These are phyloP conservation scores for Clistopyga incitator DNA, from an alignment of 2,888 invertebrate species.

Conservation along the genomic window DNA sequence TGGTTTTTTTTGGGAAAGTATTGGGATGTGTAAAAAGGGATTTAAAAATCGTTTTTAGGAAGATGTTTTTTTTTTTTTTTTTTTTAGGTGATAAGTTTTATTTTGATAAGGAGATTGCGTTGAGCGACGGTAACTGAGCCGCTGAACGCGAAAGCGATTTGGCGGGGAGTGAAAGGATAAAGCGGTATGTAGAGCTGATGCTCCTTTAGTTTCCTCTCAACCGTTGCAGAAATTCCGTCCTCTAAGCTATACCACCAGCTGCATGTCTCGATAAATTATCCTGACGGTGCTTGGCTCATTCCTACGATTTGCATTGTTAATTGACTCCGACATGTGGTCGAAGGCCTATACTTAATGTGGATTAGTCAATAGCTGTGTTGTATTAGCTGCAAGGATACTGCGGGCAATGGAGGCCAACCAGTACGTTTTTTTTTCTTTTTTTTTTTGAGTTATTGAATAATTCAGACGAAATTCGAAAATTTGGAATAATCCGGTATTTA, in stretches of 20 bases:
- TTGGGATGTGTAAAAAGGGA: too few relatives aligned
- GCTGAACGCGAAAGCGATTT: slow-evolving; percentile 17
- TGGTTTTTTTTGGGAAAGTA: too few relatives aligned
- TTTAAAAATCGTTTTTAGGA: too few relatives aligned
- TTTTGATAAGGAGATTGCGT: not conserved
- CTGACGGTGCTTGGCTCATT: slow-evolving; percentile 8
- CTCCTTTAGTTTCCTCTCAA: slow-evolving; percentile 32
- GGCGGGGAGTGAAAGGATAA: slow-evolving; percentile 21
- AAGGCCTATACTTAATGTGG: slow-evolving; percentile 33
- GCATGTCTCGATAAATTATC: slow-evolving; percentile 47
- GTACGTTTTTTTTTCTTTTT: too few relatives aligned
- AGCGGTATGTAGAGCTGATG: not conserved
- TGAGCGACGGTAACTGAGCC: not conserved
- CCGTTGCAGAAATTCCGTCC: slow-evolving; percentile 17
- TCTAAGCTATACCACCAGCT: slow-evolving; percentile 12
- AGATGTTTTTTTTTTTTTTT: too few relatives aligned
- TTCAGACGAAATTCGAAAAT: too few relatives aligned
- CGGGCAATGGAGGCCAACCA: not conserved
- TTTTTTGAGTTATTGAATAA: too few relatives aligned
- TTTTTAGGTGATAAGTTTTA: not conserved
- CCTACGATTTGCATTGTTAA: slow-evolving; percentile 58
- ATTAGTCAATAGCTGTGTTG: slow-evolving; percentile 41
- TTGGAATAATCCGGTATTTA: not conserved
- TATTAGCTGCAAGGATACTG: not conserved
- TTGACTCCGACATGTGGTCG: slow-evolving; percentile 47